These are phyloP conservation scores for Bubo bubo DNA, from an alignment of 2,113 vertebrate species.

Conservation along the genomic window DNA sequence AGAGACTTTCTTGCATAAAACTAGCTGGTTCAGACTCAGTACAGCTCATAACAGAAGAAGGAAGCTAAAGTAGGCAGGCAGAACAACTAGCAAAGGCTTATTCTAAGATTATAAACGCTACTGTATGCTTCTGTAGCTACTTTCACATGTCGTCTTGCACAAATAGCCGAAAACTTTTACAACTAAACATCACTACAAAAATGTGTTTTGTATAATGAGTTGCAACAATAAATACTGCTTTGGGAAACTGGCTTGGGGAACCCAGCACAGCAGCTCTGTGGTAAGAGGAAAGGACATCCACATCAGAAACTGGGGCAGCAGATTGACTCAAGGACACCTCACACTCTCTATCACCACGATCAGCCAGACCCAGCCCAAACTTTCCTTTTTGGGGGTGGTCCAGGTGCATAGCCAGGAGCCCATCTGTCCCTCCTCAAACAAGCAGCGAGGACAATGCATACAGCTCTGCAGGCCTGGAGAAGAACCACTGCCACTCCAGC, in stretches of 20 bases:
- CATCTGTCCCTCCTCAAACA: background rate
- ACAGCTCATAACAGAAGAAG: background rate
- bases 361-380: background rate
- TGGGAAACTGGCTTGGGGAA: background rate
- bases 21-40: background rate
- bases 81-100: background rate
- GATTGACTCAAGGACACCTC: background rate
- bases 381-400: background rate
- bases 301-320: accelerated
- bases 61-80: background rate
- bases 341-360: accelerated
- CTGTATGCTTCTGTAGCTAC: background rate
- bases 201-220: background rate
- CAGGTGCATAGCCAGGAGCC: background rate
- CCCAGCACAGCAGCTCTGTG: background rate
- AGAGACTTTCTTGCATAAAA: background rate
- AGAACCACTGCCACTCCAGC: background rate
- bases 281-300: background rate
- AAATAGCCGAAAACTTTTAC: accelerated
- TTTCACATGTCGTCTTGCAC: background rate
- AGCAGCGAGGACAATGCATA: accelerated
- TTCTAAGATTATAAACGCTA: background rate
- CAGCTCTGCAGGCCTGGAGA: background rate
- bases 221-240: background rate
- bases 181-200: background rate